phyloP scores from a whole-genome alignment of 2,113 vertebrate species.

The Charadrius vociferus region DNA sequence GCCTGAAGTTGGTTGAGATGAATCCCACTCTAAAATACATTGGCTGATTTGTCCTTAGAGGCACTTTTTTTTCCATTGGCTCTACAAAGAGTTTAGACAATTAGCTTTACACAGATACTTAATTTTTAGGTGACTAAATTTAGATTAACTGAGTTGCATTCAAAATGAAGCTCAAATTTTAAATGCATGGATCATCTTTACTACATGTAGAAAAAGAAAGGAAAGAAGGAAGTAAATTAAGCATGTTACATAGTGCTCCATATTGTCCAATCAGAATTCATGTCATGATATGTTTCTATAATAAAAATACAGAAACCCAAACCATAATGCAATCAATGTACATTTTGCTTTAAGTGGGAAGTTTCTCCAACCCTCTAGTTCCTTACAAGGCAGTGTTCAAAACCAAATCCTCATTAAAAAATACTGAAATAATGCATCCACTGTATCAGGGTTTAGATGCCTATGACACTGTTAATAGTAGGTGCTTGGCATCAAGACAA shows the following conservation, averaged over 20 bases:
- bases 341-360: neutral
- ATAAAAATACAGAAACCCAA: neutral
- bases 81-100: neutral
- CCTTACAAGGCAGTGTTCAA: neutral
- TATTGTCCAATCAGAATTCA: neutral
- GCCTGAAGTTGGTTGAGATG: neutral
- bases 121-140: neutral
- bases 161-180: neutral
- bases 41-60: neutral
- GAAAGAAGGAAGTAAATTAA: neutral
- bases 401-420: neutral
- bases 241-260: neutral
- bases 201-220: neutral
- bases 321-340: neutral
- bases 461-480: neutral
- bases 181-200: neutral
- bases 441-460: neutral
- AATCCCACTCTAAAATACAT: neutral
- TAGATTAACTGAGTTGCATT: neutral
- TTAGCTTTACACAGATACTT: neutral
- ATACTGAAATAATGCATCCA: neutral
- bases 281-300: neutral
- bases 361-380: neutral
- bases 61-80: neutral
- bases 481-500: neutral